Percentiles rank a stretch among this genome's conserved stretches.
Conservation (phyloP, 1,140 invertebrate genomes). For the Heliconius hermathena region DNA sequence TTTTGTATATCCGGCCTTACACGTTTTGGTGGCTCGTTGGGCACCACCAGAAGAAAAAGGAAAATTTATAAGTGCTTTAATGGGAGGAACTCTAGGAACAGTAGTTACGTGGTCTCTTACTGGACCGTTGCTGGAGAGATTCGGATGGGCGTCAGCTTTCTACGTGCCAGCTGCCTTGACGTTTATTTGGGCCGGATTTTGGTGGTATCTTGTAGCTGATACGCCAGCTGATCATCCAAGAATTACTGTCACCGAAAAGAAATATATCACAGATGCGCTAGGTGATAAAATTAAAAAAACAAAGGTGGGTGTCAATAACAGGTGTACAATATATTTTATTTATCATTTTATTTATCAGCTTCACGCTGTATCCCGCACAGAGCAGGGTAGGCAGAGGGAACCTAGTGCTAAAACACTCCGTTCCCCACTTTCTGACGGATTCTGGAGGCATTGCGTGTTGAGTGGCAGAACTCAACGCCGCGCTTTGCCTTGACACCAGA, state of each 20-base stretch:
- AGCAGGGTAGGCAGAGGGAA: too few relatives aligned
- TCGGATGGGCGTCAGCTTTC: slow-evolving; percentile 89
- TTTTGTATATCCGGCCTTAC: slow-evolving; percentile 87
- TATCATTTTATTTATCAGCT: too few relatives aligned
- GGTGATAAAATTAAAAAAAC: slow-evolving; percentile 72
- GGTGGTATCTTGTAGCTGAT: slow-evolving; percentile 86
- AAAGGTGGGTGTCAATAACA: slow-evolving; percentile 54
- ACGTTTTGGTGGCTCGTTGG: slow-evolving; percentile 88
- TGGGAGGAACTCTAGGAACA: slow-evolving; percentile 90
- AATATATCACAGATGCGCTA: slow-evolving; percentile 71
- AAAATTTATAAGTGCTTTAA: slow-evolving; percentile 87
- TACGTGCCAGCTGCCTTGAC: slow-evolving; percentile 86
- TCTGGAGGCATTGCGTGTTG: too few relatives aligned
- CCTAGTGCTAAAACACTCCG: too few relatives aligned
- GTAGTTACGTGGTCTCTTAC: slow-evolving; percentile 88
- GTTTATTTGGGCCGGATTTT: slow-evolving; percentile 84
- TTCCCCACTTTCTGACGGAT: too few relatives aligned
- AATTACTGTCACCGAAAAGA: slow-evolving; percentile 88
- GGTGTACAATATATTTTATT: neutral
- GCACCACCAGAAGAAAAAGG: slow-evolving; percentile 89
- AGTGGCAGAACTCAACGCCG: too few relatives aligned
- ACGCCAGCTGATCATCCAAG: slow-evolving; percentile 88
- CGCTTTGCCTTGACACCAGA: too few relatives aligned
- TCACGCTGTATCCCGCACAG: too few relatives aligned
- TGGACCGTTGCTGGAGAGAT: slow-evolving; percentile 83